These are phyloP conservation scores for Yponomeuta evonymella DNA, from an alignment of 2,888 invertebrate species.

Conservation along the genomic window DNA sequence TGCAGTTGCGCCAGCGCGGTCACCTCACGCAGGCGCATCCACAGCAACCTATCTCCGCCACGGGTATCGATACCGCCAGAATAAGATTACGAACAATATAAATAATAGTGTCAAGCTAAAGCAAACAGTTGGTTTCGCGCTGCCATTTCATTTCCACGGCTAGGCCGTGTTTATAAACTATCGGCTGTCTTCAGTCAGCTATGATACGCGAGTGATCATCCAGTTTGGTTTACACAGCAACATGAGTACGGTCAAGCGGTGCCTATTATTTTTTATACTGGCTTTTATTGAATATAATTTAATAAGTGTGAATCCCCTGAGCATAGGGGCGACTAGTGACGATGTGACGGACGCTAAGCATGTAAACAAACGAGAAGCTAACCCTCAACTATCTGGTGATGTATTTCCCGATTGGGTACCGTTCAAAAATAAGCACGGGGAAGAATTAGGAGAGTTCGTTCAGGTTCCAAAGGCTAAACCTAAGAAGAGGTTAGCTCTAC, in stretches of 20 bases:
- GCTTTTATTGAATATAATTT: not conserved
- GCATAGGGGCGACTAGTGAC: constrained; percentile 46
- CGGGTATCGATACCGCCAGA: constrained; percentile 42
- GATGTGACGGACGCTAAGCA: constrained; percentile 32
- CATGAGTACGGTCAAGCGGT: constrained; percentile 5
- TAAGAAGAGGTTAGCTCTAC: constrained; percentile 53
- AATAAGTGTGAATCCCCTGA: constrained; percentile 24
- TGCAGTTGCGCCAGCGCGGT: not conserved
- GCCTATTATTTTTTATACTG: not conserved
- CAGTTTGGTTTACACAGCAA: constrained; percentile 5
- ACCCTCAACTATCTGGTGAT: constrained; percentile 35
- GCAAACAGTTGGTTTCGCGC: constrained; percentile 56
- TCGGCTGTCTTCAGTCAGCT: not conserved
- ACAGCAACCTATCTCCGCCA: constrained; percentile 36
- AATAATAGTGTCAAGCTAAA: constrained; percentile 61
- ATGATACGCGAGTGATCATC: constrained; percentile 13
- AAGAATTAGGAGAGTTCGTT: constrained; percentile 55
- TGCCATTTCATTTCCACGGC: constrained; percentile 34
- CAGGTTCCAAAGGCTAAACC: constrained; percentile 48
- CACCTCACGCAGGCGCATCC: constrained; percentile 32
- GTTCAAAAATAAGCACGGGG: constrained; percentile 61
- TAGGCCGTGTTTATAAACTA: not conserved
- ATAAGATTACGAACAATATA: constrained; percentile 71
- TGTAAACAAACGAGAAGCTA: constrained; percentile 40
- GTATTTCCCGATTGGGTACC: constrained; percentile 69